Percentiles rank a stretch among this genome's conserved stretches.
phyloP scores from a whole-genome alignment of 2,797 vertebrate species.

The Mionectes olivaceus region DNA sequence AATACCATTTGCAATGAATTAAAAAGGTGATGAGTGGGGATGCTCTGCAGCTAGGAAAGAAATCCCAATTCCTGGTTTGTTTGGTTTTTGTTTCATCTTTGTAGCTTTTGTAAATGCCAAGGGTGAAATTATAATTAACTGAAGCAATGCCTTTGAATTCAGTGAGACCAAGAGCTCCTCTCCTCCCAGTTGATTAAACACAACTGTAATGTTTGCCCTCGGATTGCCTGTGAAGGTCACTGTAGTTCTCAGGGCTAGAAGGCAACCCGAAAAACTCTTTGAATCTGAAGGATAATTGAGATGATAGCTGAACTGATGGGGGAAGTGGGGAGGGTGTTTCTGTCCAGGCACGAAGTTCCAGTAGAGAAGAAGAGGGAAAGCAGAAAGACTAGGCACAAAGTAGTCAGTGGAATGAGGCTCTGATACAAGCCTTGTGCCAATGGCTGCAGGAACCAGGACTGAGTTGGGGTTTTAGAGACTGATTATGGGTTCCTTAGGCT shows the following conservation, averaged over 20 bases:
- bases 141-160: neutral
- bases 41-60: neutral
- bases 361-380: neutral
- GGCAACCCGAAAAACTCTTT: neutral
- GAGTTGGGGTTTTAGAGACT: neutral
- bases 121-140: constrained; percentile 11
- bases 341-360: neutral
- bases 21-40: neutral
- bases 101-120: neutral
- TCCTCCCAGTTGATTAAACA: neutral
- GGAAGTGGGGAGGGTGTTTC: neutral
- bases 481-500: neutral
- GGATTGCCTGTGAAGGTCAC: neutral
- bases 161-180: neutral
- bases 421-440: neutral
- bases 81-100: neutral
- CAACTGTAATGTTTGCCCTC: neutral
- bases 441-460: neutral
- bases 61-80: neutral
- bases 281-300: neutral
- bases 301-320: neutral
- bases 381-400: neutral
- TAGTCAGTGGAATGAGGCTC: neutral
- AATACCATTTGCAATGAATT: neutral
- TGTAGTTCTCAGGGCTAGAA: neutral